Conservation (phyloP, 2,888 invertebrate genomes). For the Sialis lutaria region DNA sequence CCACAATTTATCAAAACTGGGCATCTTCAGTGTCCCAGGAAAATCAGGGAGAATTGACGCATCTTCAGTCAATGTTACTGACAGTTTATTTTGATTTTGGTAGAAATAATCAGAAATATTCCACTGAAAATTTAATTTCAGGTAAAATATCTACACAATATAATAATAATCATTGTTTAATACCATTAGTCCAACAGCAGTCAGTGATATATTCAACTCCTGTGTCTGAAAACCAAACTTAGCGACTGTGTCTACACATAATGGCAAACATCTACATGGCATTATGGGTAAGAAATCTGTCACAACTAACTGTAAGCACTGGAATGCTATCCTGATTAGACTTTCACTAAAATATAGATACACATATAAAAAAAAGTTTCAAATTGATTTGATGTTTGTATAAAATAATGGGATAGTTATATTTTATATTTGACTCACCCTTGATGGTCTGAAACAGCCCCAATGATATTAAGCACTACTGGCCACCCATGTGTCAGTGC, state of each 20-base stretch:
- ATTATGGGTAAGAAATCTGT: slow-evolving; percentile 88
- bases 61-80: slow-evolving; percentile 54
- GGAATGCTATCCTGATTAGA: slow-evolving; percentile 84
- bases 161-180: slow-evolving; percentile 10
- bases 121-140: slow-evolving; percentile 48
- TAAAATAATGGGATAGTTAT: neutral
- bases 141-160: too few relatives aligned
- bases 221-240: slow-evolving; percentile 93
- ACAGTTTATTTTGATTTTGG: slow-evolving; percentile 79
- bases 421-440: slow-evolving; percentile 35
- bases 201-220: slow-evolving; percentile 92
- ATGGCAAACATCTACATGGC: slow-evolving; percentile 78
- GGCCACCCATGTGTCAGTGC: slow-evolving; percentile 91
- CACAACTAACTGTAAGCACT: slow-evolving; percentile 86
- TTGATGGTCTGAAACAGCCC: slow-evolving; percentile 86
- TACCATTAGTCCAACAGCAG: slow-evolving; percentile 92
- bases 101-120: slow-evolving; percentile 96
- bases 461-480: slow-evolving; percentile 80
- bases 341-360: slow-evolving; percentile 46
- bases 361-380: slow-evolving; percentile 3
- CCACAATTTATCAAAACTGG: slow-evolving; percentile 86
- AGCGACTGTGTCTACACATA: slow-evolving; percentile 82
- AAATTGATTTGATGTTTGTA: neutral
- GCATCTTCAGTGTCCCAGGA: slow-evolving; percentile 67
- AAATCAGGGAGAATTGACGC: slow-evolving; percentile 65